Percentiles rank a stretch among this genome's conserved stretches.
These are phyloP conservation scores for Oreochromis niloticus DNA, from an alignment of 2,113 vertebrate species.

Conservation along the genomic window DNA sequence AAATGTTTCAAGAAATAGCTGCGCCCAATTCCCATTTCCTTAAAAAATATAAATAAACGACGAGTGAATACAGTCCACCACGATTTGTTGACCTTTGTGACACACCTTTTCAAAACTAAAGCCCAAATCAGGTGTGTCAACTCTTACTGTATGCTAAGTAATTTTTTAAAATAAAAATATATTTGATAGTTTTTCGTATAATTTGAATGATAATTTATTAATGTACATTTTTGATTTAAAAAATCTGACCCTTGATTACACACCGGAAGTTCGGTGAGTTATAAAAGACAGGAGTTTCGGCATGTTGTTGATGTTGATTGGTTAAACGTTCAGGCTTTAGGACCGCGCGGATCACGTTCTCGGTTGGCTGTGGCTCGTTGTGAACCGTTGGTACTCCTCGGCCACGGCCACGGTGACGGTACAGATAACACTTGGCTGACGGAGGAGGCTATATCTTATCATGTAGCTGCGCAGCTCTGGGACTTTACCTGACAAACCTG, in stretches of 20 bases:
- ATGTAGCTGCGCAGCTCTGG: background rate
- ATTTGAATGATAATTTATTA: background rate
- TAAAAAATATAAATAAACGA: background rate
- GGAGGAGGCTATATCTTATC: background rate
- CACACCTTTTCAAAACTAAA: background rate
- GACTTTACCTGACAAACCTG: background rate
- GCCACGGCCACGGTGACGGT: background rate
- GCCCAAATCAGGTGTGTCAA: background rate
- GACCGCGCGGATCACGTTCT: slow-evolving; percentile 37
- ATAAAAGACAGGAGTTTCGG: background rate
- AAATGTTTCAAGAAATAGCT: background rate
- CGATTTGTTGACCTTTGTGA: background rate
- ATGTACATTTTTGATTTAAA: background rate
- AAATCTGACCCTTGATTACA: background rate
- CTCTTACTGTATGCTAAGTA: background rate
- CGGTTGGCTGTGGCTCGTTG: background rate
- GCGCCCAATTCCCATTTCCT: background rate
- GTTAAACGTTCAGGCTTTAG: background rate
- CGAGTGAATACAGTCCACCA: background rate
- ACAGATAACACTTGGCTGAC: background rate
- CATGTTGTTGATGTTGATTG: background rate
- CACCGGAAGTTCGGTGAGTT: background rate
- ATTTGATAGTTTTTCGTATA: background rate
- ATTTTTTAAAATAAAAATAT: background rate
- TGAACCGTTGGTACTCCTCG: background rate